phyloP scores from a whole-genome alignment of 2,797 vertebrate genomes.

The Anguilla anguilla region DNA sequence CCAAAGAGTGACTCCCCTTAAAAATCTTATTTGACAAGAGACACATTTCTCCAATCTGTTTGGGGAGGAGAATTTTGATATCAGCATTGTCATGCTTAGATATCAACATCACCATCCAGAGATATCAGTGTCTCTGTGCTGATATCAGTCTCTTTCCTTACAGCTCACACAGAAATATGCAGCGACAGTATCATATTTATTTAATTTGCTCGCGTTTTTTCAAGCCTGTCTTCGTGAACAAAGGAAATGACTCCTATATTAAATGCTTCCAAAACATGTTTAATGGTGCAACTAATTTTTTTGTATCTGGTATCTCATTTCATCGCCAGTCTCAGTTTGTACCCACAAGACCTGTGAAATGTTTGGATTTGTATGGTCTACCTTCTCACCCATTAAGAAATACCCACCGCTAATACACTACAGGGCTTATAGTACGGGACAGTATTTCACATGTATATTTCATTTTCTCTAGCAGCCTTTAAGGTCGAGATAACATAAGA shows the following conservation, averaged over 20 bases:
- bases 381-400: neutral
- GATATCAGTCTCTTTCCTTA: neutral
- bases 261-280: neutral
- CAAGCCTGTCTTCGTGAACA: neutral
- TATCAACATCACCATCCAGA: neutral
- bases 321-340: neutral
- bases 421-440: neutral
- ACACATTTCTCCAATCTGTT: constrained; percentile 25
- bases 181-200: neutral
- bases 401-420: neutral
- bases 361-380: neutral
- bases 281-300: neutral
- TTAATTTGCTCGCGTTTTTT: neutral
- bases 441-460: neutral
- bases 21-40: constrained; percentile 42
- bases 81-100: neutral
- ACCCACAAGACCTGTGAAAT: neutral
- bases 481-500: neutral
- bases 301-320: neutral
- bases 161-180: neutral
- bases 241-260: neutral
- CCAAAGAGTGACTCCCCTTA: constrained; percentile 5
- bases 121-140: neutral
- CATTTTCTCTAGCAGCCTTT: neutral
- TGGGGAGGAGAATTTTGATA: constrained; percentile 20